These are phyloP conservation scores for Elanus axillaris DNA, from an alignment of 2,113 vertebrate species.

Conservation along the genomic window DNA sequence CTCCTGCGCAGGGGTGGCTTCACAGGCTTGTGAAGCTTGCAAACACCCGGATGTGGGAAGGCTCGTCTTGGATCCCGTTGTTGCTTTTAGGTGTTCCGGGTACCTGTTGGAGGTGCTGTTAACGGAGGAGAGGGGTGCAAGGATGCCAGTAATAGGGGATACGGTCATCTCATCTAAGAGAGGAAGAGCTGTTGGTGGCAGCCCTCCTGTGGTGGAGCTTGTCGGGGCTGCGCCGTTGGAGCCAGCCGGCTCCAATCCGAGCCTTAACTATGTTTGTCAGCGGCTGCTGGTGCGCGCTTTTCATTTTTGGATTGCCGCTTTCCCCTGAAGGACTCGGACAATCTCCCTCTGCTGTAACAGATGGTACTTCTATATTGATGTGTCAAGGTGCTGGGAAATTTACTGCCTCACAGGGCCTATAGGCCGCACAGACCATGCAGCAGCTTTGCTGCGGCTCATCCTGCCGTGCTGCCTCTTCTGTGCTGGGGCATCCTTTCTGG, in stretches of 20 bases:
- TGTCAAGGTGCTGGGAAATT: constrained; percentile 73
- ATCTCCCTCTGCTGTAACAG: constrained; percentile 74
- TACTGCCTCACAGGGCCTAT: constrained; percentile 66
- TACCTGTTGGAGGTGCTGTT: not conserved
- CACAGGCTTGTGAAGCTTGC: not conserved
- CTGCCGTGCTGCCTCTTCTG: not conserved
- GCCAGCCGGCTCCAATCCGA: not conserved
- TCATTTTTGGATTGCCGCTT: constrained; percentile 63
- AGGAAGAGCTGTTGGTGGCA: not conserved
- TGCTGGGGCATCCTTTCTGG: not conserved
- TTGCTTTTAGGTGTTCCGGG: not conserved
- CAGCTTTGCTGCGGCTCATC: not conserved
- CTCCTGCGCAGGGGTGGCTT: not conserved
- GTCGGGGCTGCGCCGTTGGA: not conserved
- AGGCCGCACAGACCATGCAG: constrained; percentile 6
- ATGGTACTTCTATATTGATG: constrained; percentile 76
- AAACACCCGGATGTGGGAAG: not conserved
- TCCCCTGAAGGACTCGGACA: constrained; percentile 69
- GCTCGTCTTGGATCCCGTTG: not conserved
- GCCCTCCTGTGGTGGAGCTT: not conserved
- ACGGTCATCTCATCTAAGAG: not conserved
- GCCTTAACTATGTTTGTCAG: constrained; percentile 53
- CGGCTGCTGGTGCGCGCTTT: constrained; percentile 22
- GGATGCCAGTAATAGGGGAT: not conserved
- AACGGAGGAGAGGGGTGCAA: not conserved